phyloP scores from a whole-genome alignment of 1,140 invertebrate species.

The Halesus radiatus region DNA sequence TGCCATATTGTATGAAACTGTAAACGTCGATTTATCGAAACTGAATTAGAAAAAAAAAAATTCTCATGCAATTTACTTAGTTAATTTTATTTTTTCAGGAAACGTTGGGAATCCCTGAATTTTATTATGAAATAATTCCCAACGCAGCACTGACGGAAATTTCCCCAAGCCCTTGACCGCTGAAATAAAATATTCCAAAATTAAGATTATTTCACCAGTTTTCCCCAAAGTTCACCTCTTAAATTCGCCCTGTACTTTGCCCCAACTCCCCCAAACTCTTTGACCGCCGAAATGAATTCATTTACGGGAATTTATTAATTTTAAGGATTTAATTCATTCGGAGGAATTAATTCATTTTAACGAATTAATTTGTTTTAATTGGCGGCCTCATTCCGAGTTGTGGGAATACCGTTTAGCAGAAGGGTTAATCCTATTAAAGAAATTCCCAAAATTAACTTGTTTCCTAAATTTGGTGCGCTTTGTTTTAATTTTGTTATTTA shows the following conservation, averaged over 20 bases:
- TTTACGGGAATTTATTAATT: conserved; percentile 34
- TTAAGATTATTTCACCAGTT: conserved; percentile 7
- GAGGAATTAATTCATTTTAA: conserved; percentile 20
- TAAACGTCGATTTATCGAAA: too few species aligned
- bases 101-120: too few species aligned
- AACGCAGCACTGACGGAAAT: not conserved
- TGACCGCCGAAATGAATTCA: conserved; percentile 29
- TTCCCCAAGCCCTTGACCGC: conserved; percentile 17
- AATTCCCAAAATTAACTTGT: conserved; percentile 23
- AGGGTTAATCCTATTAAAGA: conserved; percentile 26
- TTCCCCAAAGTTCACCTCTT: not conserved
- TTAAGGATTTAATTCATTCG: conserved; percentile 14
- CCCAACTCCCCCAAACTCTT: not conserved
- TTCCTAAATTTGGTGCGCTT: not conserved
- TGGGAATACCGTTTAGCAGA: not conserved
- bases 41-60: too few species aligned
- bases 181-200: conserved; percentile 29
- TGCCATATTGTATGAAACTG: too few species aligned
- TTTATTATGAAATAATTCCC: too few species aligned
- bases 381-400: not conserved
- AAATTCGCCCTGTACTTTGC: too few species aligned
- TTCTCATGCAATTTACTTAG: too few species aligned
- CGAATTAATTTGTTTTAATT: conserved; percentile 20
- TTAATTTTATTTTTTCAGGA: too few species aligned
- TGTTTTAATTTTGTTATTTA: conserved; percentile 25